Evolutionary conservation across 1,140 invertebrate genomes (phyloP).

Genomic region (Potamilus streckersoni): DNA sequence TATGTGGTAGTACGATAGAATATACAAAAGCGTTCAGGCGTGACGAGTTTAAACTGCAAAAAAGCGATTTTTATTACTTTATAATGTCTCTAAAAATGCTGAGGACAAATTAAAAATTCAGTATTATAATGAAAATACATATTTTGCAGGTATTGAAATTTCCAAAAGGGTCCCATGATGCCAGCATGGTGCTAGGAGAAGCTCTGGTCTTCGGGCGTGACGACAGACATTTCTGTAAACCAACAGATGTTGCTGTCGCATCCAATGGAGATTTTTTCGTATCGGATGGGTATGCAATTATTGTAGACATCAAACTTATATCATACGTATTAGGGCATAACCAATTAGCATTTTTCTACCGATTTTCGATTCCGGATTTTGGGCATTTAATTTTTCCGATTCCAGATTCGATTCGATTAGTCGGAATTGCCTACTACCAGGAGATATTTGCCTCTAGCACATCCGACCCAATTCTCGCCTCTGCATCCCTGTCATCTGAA

Average conservation of each 20-base stretch:
- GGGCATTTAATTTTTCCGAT: background rate
- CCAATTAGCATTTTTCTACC: too few relatives aligned
- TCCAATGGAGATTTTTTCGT: conserved; percentile 89
- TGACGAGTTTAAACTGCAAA: background rate
- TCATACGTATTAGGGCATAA: background rate
- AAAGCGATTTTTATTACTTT: background rate
- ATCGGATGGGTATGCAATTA: conserved; percentile 80
- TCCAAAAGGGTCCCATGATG: conserved; percentile 72
- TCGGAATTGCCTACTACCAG: too few relatives aligned
- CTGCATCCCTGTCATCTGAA: too few relatives aligned
- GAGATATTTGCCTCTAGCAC: too few relatives aligned
- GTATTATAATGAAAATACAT: background rate
- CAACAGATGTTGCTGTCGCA: conserved; percentile 90
- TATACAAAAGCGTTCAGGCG: too few relatives aligned
- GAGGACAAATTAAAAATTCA: background rate
- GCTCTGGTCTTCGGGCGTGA: conserved; percentile 85
- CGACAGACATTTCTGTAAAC: conserved; percentile 88
- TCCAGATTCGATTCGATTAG: too few relatives aligned
- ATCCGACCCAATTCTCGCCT: too few relatives aligned
- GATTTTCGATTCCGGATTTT: too few relatives aligned
- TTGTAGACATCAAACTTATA: background rate
- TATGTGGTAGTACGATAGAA: too few relatives aligned
- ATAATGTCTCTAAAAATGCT: background rate
- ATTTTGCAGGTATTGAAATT: conserved; percentile 74
- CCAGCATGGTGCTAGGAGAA: conserved; percentile 80